Conservation (phyloP, 2,797 vertebrate species). For the Denticeps clupeoides region DNA sequence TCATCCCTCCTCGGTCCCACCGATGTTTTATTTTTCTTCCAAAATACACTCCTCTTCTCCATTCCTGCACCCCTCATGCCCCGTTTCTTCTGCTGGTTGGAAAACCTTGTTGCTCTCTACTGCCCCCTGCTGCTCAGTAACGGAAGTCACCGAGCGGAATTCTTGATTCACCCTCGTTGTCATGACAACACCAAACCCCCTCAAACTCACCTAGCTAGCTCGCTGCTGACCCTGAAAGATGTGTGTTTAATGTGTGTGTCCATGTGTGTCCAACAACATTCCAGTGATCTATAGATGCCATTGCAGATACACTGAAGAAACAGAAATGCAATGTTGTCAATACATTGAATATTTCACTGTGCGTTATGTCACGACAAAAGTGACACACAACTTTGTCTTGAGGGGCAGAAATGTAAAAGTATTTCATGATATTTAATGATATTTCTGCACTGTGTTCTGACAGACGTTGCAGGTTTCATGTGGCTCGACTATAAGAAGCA, state of each 20-base stretch:
- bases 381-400: slow-evolving; percentile 29
- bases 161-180: slow-evolving; percentile 29
- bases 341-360: slow-evolving; percentile 12
- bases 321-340: slow-evolving; percentile 1
- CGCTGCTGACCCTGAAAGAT: slow-evolving; percentile 36
- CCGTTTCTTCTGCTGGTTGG: slow-evolving; percentile 43
- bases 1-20: slow-evolving; percentile 14
- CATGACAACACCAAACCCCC: slow-evolving; percentile 29
- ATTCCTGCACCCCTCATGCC: slow-evolving; percentile 20
- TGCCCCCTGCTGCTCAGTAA: slow-evolving; percentile 34
- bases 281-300: slow-evolving; percentile 26
- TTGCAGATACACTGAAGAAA: slow-evolving; percentile 7
- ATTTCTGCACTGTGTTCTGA: slow-evolving; percentile 43
- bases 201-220: slow-evolving; percentile 46
- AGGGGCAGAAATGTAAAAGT: slow-evolving; percentile 41
- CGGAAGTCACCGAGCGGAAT: slow-evolving; percentile 22
- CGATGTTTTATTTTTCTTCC: too few relatives aligned
- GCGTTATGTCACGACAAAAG: slow-evolving; percentile 20
- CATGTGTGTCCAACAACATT: slow-evolving; percentile 32
- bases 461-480: slow-evolving; percentile 48
- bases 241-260: slow-evolving; percentile 42
- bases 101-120: slow-evolving; percentile 32
- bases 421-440: slow-evolving; percentile 38
- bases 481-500: slow-evolving; percentile 30
- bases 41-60: too few relatives aligned